These are phyloP conservation scores for Furcifer pardalis DNA, from an alignment of 2,797 vertebrate genomes.

Conservation along the genomic window DNA sequence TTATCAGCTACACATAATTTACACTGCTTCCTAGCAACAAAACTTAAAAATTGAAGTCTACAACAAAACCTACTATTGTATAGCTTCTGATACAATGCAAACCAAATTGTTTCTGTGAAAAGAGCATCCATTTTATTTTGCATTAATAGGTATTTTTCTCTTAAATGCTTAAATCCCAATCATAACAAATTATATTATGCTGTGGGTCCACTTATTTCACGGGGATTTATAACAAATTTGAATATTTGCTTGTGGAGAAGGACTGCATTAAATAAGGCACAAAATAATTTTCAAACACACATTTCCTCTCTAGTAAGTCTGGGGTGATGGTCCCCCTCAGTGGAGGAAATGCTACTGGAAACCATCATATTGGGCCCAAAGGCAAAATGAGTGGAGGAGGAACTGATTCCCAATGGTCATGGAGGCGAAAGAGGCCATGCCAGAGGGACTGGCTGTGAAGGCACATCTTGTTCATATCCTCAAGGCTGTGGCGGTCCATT, in stretches of 20 bases:
- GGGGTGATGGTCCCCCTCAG: too few relatives aligned
- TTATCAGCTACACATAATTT: not conserved
- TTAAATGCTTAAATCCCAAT: not conserved
- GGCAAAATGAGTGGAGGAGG: too few relatives aligned
- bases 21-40: not conserved
- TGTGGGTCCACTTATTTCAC: not conserved
- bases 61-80: not conserved
- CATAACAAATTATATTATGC: not conserved
- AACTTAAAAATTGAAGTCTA: not conserved
- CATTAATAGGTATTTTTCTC: not conserved
- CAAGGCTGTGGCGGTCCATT: too few relatives aligned
- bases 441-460: too few relatives aligned
- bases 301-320: not conserved
- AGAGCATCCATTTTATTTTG: not conserved
- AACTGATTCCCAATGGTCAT: too few relatives aligned
- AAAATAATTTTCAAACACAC: not conserved
- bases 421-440: too few relatives aligned
- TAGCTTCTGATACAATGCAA: not conserved
- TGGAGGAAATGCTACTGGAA: too few relatives aligned
- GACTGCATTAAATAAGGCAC: not conserved
- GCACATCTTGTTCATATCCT: too few relatives aligned
- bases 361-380: too few relatives aligned
- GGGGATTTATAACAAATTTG: not conserved
- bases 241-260: not conserved
- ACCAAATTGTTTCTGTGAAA: not conserved